These are phyloP conservation scores for Butorides virescens DNA, from an alignment of 2,113 vertebrate species.

Conservation along the genomic window DNA sequence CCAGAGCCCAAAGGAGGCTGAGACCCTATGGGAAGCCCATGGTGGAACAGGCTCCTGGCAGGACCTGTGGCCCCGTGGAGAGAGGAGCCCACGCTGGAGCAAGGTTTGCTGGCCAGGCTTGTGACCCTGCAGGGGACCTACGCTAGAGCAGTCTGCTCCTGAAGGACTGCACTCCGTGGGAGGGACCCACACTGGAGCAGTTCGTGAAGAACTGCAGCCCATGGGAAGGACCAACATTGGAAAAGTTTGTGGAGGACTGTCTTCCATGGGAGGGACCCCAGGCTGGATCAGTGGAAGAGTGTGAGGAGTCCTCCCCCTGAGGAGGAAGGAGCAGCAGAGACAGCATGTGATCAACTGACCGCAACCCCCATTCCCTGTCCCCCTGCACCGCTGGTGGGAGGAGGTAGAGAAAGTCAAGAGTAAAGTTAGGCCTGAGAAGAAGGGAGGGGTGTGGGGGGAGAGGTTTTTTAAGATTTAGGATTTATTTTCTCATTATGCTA, in stretches of 20 bases:
- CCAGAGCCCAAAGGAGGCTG: not conserved
- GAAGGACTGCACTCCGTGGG: no score
- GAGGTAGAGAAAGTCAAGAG: not conserved
- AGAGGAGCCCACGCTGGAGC: not conserved
- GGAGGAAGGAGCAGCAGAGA: not conserved
- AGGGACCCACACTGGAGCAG: no score
- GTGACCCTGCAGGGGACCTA: no score
- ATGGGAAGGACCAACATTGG: no score
- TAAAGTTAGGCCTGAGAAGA: not conserved
- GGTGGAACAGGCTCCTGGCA: no score
- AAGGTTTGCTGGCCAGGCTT: no score
- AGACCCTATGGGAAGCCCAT: not conserved
- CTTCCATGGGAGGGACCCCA: no score
- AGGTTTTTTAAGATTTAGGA: not conserved
- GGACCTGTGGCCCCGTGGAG: no score
- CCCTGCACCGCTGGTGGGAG: not conserved
- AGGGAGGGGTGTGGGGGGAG: not conserved
- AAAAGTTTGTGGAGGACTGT: no score
- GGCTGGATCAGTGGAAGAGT: not conserved
- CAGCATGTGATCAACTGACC: not conserved
- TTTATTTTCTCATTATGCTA: not conserved
- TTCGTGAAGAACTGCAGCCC: no score
- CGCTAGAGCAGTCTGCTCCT: no score
- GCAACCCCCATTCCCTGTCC: not conserved
- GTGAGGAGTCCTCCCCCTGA: not conserved